Evolutionary conservation across 2,113 vertebrate species (phyloP), one percentile per base, ranked within the genome.

Genomic region (Eolophus roseicapilla): DNA sequence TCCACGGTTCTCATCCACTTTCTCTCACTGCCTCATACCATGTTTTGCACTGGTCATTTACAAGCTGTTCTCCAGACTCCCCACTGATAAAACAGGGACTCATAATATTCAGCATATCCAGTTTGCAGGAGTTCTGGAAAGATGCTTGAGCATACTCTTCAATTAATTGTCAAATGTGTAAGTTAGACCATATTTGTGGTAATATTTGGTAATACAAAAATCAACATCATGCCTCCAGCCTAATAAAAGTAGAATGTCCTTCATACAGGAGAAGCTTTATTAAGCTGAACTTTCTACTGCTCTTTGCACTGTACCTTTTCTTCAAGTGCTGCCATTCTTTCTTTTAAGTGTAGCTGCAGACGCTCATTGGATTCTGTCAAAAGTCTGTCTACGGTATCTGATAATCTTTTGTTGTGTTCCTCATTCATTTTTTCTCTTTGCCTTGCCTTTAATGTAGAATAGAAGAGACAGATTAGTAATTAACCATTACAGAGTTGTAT

Each of bases 401-500:
- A 99, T 35, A 99, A 97, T 9, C 99, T 98, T 97, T 99, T 99
- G 95, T 99, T 99, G 98, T 99, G 99, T 64, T 99, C 99, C 90
- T 99, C 99, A 64, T 99, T 99, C 99, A 99, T 99, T 98, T 99
- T 99, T 96, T 99, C 99, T 96, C 99, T 98, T 98, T 99, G 99
- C n/a, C 99, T 98, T 85, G 99, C 99, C 99, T 99, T 97, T 74
- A 50, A 59, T 28, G 68, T 25, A 89, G 75, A 86, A 84, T 5
- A 92, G 74, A 96, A 27, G 7, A 93, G 59, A 87, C 11, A 91
- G 23, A 77, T 92, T 49, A 23, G 13, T 55, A 91, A 69, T 55
- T 52, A 87, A 82, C 11, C 41, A 69, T 20, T 37, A 52, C 5
- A 60, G 24, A 71, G 27, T 75, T 17, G 11, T 4, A 88, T 17